These are phyloP conservation scores for Lysiphlebus fabarum DNA, from an alignment of 1,140 invertebrate species.

Conservation along the genomic window DNA sequence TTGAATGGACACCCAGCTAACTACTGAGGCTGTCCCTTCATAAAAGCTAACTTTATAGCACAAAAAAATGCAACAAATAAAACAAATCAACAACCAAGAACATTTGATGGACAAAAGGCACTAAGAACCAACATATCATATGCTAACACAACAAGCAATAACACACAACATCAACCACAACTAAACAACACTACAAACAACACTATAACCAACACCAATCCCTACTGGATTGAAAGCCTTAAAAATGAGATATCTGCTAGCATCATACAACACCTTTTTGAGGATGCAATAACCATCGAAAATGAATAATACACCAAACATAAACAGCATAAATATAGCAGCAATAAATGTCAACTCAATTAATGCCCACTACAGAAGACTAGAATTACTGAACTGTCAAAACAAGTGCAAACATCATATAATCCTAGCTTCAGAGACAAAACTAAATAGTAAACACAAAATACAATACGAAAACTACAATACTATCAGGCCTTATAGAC, in stretches of 20 bases:
- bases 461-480: slow-evolving; percentile 10
- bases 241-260: no score
- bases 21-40: background rate
- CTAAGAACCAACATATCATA: no score
- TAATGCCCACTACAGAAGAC: background rate
- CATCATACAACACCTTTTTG: no score
- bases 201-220: no score
- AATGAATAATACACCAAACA: no score
- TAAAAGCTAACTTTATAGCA: background rate
- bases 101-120: background rate
- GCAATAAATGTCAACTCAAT: no score
- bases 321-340: no score
- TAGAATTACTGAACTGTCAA: background rate
- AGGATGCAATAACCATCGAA: no score
- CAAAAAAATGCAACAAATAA: background rate
- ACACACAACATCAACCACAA: no score
- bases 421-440: background rate
- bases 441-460: slow-evolving; percentile 1
- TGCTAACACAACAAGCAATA: no score
- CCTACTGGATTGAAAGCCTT: no score
- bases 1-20: slow-evolving; percentile 8
- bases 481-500: background rate
- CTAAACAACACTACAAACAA: no score
- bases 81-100: background rate
- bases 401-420: background rate